A percentile compares a stretch with the other conserved stretches of the same genome.
phyloP scores from a whole-genome alignment of 2,888 invertebrate genomes.

The Catocala sponsa region DNA sequence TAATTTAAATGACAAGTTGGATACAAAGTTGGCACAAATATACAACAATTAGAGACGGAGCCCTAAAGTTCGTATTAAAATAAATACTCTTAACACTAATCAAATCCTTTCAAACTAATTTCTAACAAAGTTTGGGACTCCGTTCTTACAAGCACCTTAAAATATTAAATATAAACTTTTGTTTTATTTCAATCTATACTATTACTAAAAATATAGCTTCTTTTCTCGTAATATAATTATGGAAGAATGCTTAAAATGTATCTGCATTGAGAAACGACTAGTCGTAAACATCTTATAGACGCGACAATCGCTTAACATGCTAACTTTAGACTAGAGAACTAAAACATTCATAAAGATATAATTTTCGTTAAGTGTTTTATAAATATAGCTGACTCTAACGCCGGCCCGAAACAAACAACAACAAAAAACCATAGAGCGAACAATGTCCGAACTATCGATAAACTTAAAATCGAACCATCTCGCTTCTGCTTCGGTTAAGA shows the following conservation, averaged over 20 bases:
- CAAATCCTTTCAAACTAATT: slow-evolving; percentile 78
- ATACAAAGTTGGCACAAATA: slow-evolving; percentile 81
- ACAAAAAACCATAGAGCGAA: slow-evolving; percentile 71
- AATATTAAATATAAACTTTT: slow-evolving; percentile 61
- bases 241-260: slow-evolving; percentile 79
- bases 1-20: slow-evolving; percentile 38
- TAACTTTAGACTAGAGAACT: slow-evolving; percentile 85
- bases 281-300: slow-evolving; percentile 55
- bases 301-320: slow-evolving; percentile 56
- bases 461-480: slow-evolving; percentile 72
- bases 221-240: slow-evolving; percentile 70
- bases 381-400: slow-evolving; percentile 72
- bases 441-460: slow-evolving; percentile 57
- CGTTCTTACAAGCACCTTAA: slow-evolving; percentile 79
- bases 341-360: slow-evolving; percentile 76
- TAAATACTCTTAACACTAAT: slow-evolving; percentile 79
- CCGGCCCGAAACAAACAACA: slow-evolving; percentile 67
- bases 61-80: slow-evolving; percentile 69
- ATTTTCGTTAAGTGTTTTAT: slow-evolving; percentile 62
- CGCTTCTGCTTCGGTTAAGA: slow-evolving; percentile 63
- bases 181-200: slow-evolving; percentile 65
- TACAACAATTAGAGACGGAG: slow-evolving; percentile 67
- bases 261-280: slow-evolving; percentile 65
- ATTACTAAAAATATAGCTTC: slow-evolving; percentile 80
- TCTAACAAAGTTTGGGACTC: slow-evolving; percentile 68